phyloP scores from a whole-genome alignment of 2,113 vertebrate species.

The Pantherophis guttatus region DNA sequence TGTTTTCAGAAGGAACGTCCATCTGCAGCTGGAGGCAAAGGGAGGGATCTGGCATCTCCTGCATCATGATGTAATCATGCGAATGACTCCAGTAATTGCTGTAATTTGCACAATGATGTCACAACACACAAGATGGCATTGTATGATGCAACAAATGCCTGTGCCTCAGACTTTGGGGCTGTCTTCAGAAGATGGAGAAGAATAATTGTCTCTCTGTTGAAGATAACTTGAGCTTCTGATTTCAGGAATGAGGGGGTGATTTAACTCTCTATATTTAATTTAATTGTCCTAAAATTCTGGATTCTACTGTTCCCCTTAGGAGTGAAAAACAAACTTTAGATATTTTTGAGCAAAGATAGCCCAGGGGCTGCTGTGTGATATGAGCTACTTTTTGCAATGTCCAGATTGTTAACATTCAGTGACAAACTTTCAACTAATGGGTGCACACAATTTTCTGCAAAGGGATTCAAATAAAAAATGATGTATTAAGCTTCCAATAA shows the following conservation, averaged over 20 bases:
- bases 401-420: not conserved
- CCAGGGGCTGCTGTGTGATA: not conserved
- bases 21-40: not conserved
- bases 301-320: not conserved
- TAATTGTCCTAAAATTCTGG: not conserved
- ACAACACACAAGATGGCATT: not conserved
- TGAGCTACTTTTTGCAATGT: not conserved
- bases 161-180: not conserved
- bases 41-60: not conserved
- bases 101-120: not conserved
- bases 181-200: not conserved
- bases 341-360: too few relatives aligned
- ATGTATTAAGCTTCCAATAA: not conserved
- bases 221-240: not conserved
- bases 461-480: not conserved
- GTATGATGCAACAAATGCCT: not conserved
- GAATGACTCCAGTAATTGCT: not conserved
- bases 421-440: not conserved
- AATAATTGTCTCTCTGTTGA: not conserved
- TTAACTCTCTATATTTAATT: not conserved
- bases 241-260: not conserved
- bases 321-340: not conserved
- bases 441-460: not conserved
- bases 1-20: not conserved
- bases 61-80: not conserved